Conservation (phyloP, 2,888 invertebrate genomes). For the Lasiommata megera region DNA sequence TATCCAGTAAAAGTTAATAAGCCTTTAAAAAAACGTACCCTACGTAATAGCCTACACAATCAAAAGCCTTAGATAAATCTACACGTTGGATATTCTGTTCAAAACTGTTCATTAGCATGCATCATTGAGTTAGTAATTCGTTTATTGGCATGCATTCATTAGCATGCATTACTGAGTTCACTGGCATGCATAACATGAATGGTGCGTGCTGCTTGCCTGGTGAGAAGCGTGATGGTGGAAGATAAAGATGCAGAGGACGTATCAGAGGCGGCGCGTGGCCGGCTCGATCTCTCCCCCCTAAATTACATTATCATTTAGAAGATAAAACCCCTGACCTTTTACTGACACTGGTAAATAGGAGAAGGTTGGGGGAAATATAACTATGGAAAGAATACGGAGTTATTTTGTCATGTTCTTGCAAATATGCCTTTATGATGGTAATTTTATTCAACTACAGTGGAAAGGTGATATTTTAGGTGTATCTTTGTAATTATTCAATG, state of each 20-base stretch:
- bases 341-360: too few species aligned
- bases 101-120: not conserved
- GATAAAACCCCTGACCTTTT: not conserved
- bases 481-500: too few species aligned
- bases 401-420: too few species aligned
- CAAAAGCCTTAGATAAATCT: not conserved
- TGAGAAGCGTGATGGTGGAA: conserved; percentile 80
- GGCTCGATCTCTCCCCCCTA: conserved; percentile 17
- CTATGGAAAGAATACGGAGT: too few species aligned
- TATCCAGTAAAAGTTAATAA: not conserved
- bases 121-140: not conserved
- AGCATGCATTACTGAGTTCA: not conserved
- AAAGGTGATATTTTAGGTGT: too few species aligned
- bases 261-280: conserved; percentile 52
- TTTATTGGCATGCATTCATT: too few species aligned
- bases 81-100: not conserved
- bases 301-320: not conserved
- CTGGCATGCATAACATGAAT: not conserved
- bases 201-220: conserved; percentile 48
- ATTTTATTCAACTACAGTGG: too few species aligned
- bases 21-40: not conserved
- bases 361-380: too few species aligned
- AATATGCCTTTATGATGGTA: not conserved
- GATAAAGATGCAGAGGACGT: conserved; percentile 72
- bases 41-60: not conserved